Evolutionary conservation across 1,140 invertebrate genomes (phyloP), one percentile per base, ranked within the genome.

Genomic region (Lordiphosa mommai): DNA sequence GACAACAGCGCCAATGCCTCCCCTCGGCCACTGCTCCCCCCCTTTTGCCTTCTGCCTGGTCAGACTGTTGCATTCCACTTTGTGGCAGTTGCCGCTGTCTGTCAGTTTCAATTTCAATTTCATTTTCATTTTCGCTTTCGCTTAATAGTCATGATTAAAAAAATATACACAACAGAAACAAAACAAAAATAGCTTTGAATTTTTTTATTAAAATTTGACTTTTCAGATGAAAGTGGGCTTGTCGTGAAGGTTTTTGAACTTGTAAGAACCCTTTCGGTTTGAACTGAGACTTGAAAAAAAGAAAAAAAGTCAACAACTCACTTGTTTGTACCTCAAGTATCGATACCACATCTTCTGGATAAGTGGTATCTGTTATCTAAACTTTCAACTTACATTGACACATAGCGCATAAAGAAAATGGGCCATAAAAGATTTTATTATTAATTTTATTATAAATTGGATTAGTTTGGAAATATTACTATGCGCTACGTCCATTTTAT

Each of bases 91-190:
- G 43, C 23, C 13, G 33, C 16, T 27, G 16, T 13, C 47, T 23
- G 49, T 32, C 23, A 30, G 43, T 67, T 61, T 50, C 51, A 38
- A 46, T 66, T 66, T 50, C 51, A 38, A 46, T 66, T 66, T 56
- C 51, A 30, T 40, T 71, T 61, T 49, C 43, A 38, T 38, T 46
- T 53, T 23, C 33, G 46, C 64, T 57, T 57, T 64, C 41, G 16
- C 44, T 33, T 16, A 10, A 34, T 30, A 13, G 23, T 13, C 13
- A 36, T 30, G 17, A 61, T 30, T 46, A 16, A 32, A 44, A 36
- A 16, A 20, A 38, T 7, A 13, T 13, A 41, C 16, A 13, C 13
- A 17, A 13, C 9, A 40, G 30, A 6, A 36, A 7, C 2, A 12
- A n/a, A 30, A 44, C 29, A 13, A 49, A 12, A 23, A 8, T 12